A percentile compares a stretch with the other conserved stretches of the same genome.
phyloP scores from a whole-genome alignment of 2,113 vertebrate species.

The Melanerpes formicivorus region DNA sequence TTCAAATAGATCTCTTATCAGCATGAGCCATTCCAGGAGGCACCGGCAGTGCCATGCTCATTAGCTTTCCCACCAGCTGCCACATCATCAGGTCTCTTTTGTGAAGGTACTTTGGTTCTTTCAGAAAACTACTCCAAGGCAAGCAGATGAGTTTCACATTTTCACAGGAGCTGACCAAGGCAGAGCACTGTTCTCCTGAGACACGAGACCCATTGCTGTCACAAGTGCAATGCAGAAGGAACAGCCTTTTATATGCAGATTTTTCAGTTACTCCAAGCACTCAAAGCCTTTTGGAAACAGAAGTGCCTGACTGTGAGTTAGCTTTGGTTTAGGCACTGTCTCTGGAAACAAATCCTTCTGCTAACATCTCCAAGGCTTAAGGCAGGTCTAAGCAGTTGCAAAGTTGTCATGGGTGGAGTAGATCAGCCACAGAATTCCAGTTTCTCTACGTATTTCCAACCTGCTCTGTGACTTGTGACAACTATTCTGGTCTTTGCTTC shows the following conservation, averaged over 20 bases:
- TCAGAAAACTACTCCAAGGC: background rate
- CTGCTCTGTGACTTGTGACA: background rate
- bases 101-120: background rate
- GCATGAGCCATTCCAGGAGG: background rate
- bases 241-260: background rate
- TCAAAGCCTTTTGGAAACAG: background rate
- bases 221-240: background rate
- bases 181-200: background rate
- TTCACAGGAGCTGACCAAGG: background rate
- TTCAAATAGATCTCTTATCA: background rate
- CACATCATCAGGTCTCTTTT: background rate
- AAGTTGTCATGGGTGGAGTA: background rate
- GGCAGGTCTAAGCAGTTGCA: background rate
- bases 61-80: background rate
- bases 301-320: background rate
- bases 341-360: background rate
- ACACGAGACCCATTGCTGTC: background rate
- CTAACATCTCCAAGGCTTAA: background rate
- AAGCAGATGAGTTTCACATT: background rate
- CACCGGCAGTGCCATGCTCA: background rate
- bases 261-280: background rate
- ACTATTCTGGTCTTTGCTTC: background rate
- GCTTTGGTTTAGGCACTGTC: background rate
- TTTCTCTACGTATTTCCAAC: background rate
- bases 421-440: accelerated